Base-by-base conservation (phyloP, 2,797 vertebrate species). In the Sebastes diploproa region DNA sequence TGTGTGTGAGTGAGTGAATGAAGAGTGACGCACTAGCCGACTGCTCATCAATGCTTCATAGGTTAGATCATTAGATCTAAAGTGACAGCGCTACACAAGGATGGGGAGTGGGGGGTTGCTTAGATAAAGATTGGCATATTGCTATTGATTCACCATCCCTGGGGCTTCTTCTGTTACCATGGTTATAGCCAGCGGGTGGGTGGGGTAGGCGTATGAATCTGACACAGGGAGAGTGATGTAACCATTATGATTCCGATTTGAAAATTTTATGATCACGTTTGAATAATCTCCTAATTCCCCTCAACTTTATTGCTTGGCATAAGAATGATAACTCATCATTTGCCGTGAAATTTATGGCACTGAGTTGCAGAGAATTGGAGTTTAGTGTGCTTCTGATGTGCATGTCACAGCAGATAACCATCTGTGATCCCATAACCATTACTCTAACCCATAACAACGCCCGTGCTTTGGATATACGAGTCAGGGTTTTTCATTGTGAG, bases 41-140 rank as follows among this genome's bases (percentile, higher is more conserved):
- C 81, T 90, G 87, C 92, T 94, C 92, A 94, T 92, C 93, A 94
- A 94, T 94, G 94, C 92, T 91, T 94, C 92, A 94, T 94, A 94
- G 93, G 93, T 93, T 94, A 92, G 92, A 94, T 95, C 94, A 94
- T 95, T 95, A 95, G 91, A 94, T 94, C 93, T 94, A 92, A 94
- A 95, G 94, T 95, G 94, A 95, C 94, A 93, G 93, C 83, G 69
- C 90, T 93, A 93, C 92, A 95, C 92, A 93, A 89, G 90, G 88
- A 91, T 88, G 77, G 85, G 81, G 89, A 90, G 93, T 90, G 92
- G 92, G 92, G 92, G 92, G 85, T 91, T 90, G 90, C 84, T 89
- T 90, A 94, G 90, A 95, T 95, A 90, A 93, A 93, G 93, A 95
- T 95, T 94, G 94, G 94, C 94, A 95, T 91, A 94, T 93, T 91